Conservation (phyloP, 2,888 invertebrate species). For the Mycalesis mineus region DNA sequence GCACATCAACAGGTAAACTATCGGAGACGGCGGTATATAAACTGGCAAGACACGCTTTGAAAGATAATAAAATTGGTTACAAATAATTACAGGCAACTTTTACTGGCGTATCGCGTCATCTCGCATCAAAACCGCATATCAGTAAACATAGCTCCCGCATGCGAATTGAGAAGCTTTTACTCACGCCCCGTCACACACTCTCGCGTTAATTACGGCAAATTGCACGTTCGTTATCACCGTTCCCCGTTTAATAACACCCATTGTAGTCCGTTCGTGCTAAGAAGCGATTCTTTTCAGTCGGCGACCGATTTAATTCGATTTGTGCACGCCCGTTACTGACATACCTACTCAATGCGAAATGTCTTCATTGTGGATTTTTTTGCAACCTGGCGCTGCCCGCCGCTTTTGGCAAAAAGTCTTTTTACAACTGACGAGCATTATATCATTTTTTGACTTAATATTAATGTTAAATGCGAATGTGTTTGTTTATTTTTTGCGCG, state of each 20-base stretch:
- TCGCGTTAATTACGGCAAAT: slow-evolving; percentile 70
- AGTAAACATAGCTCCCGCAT: slow-evolving; percentile 56
- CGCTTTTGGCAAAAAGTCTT: not conserved
- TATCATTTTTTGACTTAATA: not conserved
- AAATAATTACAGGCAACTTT: slow-evolving; percentile 59
- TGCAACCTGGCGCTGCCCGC: not conserved
- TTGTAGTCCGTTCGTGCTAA: slow-evolving; percentile 73
- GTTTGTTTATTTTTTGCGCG: no score
- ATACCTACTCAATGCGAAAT: slow-evolving; percentile 36
- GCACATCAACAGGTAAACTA: no score
- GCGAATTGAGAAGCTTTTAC: slow-evolving; percentile 66
- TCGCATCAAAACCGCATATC: slow-evolving; percentile 55
- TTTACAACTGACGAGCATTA: not conserved
- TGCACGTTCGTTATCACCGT: slow-evolving; percentile 71
- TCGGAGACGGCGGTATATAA: not conserved
- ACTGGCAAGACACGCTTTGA: slow-evolving; percentile 45
- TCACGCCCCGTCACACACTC: slow-evolving; percentile 69
- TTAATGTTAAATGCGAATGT: no score
- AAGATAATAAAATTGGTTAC: slow-evolving; percentile 59
- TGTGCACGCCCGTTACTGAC: slow-evolving; percentile 56
- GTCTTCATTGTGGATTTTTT: slow-evolving; percentile 52
- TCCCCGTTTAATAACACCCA: slow-evolving; percentile 73
- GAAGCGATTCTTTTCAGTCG: slow-evolving; percentile 70
- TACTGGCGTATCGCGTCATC: slow-evolving; percentile 52
- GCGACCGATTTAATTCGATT: slow-evolving; percentile 72